Evolutionary conservation across 35 echinoderm and acorn worm species (phyloP).

Genomic region (Anneissia japonica): DNA sequence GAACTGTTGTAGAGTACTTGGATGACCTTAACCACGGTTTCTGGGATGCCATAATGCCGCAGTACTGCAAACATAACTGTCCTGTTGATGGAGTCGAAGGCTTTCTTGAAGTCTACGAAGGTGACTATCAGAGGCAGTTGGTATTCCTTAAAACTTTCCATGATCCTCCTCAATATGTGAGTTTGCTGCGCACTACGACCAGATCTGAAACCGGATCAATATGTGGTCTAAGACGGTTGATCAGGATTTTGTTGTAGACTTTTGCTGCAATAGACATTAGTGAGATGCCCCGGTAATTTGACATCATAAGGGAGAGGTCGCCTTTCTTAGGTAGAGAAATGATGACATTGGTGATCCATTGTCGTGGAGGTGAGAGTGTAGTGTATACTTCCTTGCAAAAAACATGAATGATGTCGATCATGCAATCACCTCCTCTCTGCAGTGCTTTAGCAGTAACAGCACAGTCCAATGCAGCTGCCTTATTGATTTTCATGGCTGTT

Average conservation of each 20-base stretch:
- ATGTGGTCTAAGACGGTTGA: conserved; percentile 9
- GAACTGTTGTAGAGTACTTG: too few relatives aligned
- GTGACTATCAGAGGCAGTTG: too few relatives aligned
- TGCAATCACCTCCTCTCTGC: conserved; percentile 4
- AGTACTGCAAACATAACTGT: too few relatives aligned
- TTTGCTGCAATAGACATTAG: conserved; percentile 18
- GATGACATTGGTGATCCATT: neutral
- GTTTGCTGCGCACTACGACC: too few relatives aligned
- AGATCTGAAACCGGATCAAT: conserved; percentile 17
- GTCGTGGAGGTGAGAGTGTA: neutral
- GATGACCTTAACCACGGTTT: too few relatives aligned
- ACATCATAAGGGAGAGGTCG: conserved; percentile 17
- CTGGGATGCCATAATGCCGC: too few relatives aligned
- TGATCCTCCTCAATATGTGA: too few relatives aligned
- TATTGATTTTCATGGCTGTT: conserved; percentile 21
- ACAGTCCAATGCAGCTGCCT: conserved; percentile 16
- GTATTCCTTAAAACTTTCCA: too few relatives aligned
- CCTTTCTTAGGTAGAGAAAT: conserved; percentile 30
- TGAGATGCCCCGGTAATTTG: conserved; percentile 26
- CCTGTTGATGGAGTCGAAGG: too few relatives aligned
- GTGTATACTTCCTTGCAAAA: conserved; percentile 14
- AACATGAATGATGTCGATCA: neutral
- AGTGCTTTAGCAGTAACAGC: conserved; percentile 7
- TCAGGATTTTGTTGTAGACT: conserved; percentile 9
- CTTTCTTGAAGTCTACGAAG: too few relatives aligned